phyloP scores from a whole-genome alignment of 2,113 vertebrate genomes.

The Erythrocercus mccallii region DNA sequence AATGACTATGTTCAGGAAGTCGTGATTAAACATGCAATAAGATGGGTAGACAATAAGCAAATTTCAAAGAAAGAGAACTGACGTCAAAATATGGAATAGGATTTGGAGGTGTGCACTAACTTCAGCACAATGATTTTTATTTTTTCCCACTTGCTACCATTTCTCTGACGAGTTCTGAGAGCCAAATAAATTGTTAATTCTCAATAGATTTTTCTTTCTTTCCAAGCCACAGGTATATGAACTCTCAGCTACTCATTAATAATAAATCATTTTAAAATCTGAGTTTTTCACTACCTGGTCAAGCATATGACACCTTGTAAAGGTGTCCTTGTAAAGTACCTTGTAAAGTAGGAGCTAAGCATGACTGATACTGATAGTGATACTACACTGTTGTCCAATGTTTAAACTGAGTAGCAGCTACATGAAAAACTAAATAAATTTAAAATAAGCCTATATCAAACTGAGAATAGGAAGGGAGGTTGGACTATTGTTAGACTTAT shows the following conservation, averaged over 20 bases:
- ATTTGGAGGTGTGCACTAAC: not conserved
- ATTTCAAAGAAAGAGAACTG: not conserved
- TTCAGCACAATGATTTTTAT: not conserved
- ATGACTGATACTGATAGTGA: not conserved
- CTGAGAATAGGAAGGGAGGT: fast-evolving
- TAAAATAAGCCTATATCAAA: not conserved
- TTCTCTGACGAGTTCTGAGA: not conserved
- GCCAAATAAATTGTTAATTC: not conserved
- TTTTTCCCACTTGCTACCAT: not conserved
- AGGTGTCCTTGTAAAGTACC: too few relatives aligned
- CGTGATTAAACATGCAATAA: not conserved
- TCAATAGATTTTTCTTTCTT: not conserved
- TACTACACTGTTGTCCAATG: not conserved
- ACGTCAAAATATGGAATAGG: not conserved
- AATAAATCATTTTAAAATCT: not conserved
- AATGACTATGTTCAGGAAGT: not conserved
- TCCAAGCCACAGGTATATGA: not conserved
- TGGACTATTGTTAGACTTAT: not conserved
- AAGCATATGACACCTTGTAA: not conserved
- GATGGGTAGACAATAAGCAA: not conserved
- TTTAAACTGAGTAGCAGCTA: not conserved
- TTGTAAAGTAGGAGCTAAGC: not conserved
- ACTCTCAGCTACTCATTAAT: not conserved
- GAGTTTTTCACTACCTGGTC: not conserved
- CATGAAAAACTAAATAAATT: not conserved